Evolutionary conservation across 2,888 invertebrate species (phyloP).

Genomic region (Drosophila tripunctata): DNA sequence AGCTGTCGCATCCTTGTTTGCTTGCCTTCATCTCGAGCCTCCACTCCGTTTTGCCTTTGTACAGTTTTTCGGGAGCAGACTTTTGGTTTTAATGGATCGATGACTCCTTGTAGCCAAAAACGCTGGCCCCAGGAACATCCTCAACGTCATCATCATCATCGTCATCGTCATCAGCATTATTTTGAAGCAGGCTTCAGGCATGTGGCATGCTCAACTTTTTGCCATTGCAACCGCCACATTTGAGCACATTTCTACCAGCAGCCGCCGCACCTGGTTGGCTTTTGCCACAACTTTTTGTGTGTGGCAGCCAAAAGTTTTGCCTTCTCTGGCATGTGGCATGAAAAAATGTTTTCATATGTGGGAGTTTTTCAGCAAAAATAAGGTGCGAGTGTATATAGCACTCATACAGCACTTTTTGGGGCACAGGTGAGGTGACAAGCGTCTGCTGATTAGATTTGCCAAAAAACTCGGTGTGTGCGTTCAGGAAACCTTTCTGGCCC

Average conservation of each 20-base stretch:
- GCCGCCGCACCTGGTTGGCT: conserved; percentile 15
- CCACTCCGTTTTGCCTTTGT: conserved; percentile 49
- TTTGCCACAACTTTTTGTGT: conserved; percentile 45
- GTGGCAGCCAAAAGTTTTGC: conserved; percentile 46
- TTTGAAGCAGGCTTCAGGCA: conserved; percentile 30
- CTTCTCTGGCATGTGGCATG: conserved; percentile 48
- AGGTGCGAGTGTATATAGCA: conserved; percentile 8
- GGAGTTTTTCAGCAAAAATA: conserved; percentile 11
- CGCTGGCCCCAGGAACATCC: conserved; percentile 11
- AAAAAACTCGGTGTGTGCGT: conserved; percentile 45
- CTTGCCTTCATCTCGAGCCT: conserved; percentile 13
- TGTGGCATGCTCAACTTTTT: conserved; percentile 36
- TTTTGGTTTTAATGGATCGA: conserved; percentile 81
- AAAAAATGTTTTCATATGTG: conserved; percentile 41
- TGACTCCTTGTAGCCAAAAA: conserved; percentile 52
- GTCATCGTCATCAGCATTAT: conserved; percentile 1
- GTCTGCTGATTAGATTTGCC: conserved; percentile 74
- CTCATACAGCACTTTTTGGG: neutral
- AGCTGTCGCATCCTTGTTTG: conserved; percentile 33
- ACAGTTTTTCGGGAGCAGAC: conserved; percentile 68
- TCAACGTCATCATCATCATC: conserved; percentile 10
- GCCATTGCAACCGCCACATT: conserved; percentile 35
- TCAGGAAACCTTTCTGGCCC: conserved; percentile 42
- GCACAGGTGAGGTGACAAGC: conserved; percentile 45
- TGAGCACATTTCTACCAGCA: conserved; percentile 21